A percentile compares a stretch with the other conserved stretches of the same genome.
Conservation (phyloP, 2,113 vertebrate genomes). For the Labeo catla region DNA sequence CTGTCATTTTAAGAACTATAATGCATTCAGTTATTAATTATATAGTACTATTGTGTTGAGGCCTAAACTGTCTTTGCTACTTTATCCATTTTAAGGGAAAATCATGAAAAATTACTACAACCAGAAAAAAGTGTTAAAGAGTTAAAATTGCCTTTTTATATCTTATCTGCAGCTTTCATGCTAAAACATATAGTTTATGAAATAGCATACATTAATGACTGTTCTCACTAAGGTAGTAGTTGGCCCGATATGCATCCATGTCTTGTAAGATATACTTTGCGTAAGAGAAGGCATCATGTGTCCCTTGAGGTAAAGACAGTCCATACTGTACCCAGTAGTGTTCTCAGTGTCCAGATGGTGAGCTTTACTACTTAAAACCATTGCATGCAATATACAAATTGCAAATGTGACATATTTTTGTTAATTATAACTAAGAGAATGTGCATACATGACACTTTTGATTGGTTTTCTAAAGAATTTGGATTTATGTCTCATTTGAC, state of each 20-base stretch:
- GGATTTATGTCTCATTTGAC: too few species aligned
- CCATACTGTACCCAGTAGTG: background rate
- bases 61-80: background rate
- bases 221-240: background rate
- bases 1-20: background rate
- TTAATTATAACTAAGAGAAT: background rate
- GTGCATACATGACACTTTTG: background rate
- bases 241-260: background rate
- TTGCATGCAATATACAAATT: background rate
- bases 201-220: background rate
- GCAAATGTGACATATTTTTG: background rate
- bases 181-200: background rate
- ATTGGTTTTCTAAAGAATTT: background rate
- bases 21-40: background rate
- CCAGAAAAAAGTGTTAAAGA: too few species aligned
- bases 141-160: background rate
- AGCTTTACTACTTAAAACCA: background rate
- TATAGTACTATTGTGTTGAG: background rate
- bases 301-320: background rate
- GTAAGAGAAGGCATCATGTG: constrained; percentile 1
- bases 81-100: background rate
- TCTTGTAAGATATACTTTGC: background rate
- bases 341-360: constrained; percentile 25
- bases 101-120: background rate
- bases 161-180: background rate